Evolutionary conservation across 2,113 vertebrate genomes (phyloP).

Genomic region (Centropus bengalensis): DNA sequence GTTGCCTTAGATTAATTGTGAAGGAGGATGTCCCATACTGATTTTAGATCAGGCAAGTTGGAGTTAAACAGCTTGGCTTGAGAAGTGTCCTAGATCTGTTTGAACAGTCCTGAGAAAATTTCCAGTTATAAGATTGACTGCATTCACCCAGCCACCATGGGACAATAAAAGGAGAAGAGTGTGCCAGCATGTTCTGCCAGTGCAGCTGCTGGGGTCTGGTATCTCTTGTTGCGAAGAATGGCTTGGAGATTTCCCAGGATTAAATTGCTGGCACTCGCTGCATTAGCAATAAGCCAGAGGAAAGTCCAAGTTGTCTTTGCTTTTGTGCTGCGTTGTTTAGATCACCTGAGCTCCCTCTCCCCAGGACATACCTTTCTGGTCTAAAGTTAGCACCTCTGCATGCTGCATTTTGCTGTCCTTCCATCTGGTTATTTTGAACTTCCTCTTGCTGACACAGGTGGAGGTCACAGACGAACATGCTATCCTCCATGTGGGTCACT

Average conservation of each 20-base stretch:
- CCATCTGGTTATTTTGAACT: background rate
- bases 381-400: background rate
- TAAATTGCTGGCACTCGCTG: background rate
- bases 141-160: background rate
- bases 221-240: background rate
- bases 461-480: background rate
- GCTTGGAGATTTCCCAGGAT: slow-evolving; percentile 18
- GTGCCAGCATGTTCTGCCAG: background rate
- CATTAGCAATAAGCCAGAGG: background rate
- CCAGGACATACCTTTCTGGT: background rate
- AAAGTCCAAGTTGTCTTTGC: background rate
- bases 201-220: slow-evolving; percentile 4
- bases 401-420: background rate
- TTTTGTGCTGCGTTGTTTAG: background rate
- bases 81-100: background rate
- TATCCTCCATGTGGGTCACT: background rate
- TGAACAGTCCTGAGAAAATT: background rate
- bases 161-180: background rate
- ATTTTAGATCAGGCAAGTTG: background rate
- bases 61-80: background rate
- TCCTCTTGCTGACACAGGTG: background rate
- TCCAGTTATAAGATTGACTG: background rate
- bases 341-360: background rate
- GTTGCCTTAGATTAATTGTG: background rate
- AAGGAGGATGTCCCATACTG: background rate